Percentiles rank a stretch among this genome's conserved stretches.
These are phyloP conservation scores for Bubalus kerabau DNA, from an alignment of 2,113 vertebrate species.

Conservation along the genomic window DNA sequence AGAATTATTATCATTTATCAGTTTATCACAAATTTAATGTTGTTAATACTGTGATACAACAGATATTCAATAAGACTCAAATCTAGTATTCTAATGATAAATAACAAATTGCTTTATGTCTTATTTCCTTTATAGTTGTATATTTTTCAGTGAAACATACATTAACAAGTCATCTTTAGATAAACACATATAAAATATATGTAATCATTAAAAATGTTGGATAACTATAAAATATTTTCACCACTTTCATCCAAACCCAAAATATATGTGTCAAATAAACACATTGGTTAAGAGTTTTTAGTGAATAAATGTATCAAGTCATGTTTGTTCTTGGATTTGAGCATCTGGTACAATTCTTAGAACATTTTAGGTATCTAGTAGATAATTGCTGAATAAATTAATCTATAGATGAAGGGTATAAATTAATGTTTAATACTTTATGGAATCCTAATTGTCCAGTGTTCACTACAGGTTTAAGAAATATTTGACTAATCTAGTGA, in stretches of 20 bases:
- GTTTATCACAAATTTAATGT: neutral
- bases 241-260: neutral
- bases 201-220: neutral
- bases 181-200: neutral
- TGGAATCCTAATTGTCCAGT: neutral
- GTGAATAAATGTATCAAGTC: neutral
- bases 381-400: neutral
- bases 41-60: neutral
- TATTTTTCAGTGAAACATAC: neutral
- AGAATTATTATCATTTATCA: neutral
- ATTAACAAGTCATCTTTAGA: neutral
- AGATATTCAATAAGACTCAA: neutral
- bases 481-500: neutral
- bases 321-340: neutral
- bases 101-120: neutral
- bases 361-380: neutral
- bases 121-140: neutral
- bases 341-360: neutral
- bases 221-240: neutral
- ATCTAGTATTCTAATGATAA: neutral
- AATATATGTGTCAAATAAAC: neutral
- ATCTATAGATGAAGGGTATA: neutral
- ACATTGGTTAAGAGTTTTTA: neutral
- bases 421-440: neutral
- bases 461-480: neutral